These are phyloP conservation scores for Otocyon megalotis DNA, from an alignment of 2,113 vertebrate species.

Conservation along the genomic window DNA sequence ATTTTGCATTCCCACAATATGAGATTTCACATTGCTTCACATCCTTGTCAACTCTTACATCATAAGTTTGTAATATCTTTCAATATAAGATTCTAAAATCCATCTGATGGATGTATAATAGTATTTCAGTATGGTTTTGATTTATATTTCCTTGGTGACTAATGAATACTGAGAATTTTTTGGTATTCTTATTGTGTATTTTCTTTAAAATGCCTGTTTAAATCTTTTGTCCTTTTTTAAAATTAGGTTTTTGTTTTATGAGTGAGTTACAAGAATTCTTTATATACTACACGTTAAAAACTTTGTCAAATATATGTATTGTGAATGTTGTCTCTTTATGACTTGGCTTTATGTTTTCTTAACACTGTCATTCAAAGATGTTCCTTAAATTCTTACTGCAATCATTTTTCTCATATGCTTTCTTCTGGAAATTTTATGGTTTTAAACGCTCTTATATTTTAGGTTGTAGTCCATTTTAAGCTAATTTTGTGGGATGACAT, in stretches of 20 bases:
- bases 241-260: conserved; percentile 9
- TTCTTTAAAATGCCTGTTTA: conserved; percentile 24
- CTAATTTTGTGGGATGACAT: neutral
- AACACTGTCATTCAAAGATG: neutral
- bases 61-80: neutral
- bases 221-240: neutral
- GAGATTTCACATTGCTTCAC: neutral
- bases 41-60: neutral
- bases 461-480: neutral
- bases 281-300: neutral
- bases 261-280: neutral
- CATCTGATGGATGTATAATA: neutral
- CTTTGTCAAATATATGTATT: neutral
- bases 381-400: conserved; percentile 18
- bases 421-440: conserved; percentile 19
- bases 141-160: neutral
- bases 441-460: neutral
- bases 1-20: neutral
- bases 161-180: neutral
- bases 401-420: conserved; percentile 16
- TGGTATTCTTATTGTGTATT: neutral
- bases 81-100: too few species aligned
- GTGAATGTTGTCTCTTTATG: neutral
- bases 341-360: conserved; percentile 17
- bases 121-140: neutral